Evolutionary conservation across 2,113 vertebrate genomes (phyloP).

Genomic region (Todiramphus saurophagus): DNA sequence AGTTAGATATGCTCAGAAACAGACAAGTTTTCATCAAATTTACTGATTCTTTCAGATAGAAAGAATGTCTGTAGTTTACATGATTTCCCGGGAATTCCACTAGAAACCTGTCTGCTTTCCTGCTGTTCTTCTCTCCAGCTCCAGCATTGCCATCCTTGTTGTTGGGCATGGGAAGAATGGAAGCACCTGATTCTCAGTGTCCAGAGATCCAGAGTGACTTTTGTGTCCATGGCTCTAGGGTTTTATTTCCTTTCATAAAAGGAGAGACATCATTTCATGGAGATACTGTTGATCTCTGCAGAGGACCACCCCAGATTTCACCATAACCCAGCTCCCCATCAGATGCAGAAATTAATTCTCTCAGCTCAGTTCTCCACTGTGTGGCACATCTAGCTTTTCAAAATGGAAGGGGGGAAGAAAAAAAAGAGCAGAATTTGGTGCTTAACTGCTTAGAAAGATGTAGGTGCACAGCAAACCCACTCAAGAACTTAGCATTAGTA

Average conservation of each 20-base stretch:
- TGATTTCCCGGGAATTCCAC: background rate
- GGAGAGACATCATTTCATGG: background rate
- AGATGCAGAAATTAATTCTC: background rate
- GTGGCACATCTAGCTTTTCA: background rate
- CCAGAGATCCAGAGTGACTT: background rate
- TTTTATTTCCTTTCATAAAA: background rate
- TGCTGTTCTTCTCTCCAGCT: background rate
- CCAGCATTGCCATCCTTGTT: background rate
- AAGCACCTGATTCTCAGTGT: background rate
- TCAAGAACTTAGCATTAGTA: background rate
- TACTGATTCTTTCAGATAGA: background rate
- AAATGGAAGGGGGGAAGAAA: background rate
- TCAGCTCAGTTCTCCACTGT: background rate
- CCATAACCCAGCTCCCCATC: background rate
- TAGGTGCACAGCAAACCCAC: background rate
- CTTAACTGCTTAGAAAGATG: background rate
- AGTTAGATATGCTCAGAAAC: background rate
- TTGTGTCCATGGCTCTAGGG: background rate
- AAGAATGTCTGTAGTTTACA: background rate
- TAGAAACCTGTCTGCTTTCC: background rate
- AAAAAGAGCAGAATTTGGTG: background rate
- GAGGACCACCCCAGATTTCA: background rate
- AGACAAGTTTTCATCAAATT: background rate
- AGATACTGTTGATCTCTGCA: background rate
- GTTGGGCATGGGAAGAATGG: background rate